Evolutionary conservation across 1,140 invertebrate species (phyloP), one percentile per base, ranked within the genome.

Genomic region (Idris sp.): DNA sequence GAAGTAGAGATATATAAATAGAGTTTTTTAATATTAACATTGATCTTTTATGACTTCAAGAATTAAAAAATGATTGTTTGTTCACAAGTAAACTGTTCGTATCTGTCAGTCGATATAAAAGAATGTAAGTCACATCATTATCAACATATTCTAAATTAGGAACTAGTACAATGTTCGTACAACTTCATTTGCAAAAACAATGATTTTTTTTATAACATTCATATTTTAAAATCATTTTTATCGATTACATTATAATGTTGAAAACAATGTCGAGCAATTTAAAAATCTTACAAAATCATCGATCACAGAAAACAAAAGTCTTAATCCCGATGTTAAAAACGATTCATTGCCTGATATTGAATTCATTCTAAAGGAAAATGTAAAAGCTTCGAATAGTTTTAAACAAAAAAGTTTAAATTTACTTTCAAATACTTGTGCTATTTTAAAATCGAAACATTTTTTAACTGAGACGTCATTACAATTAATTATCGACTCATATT

Each of bases 401-500:
- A 26, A 46, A 30, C 3, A 46, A 30, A 15, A 46, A 53, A 53
- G 18, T 26, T 25, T 53, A 26, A 1, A 53, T 53, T 19, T 53
- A 16, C 35, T 38, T 36, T 19, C 35, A 7, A 53, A 53, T 14
- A 10, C 40, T 2, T 53, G 40, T 38, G 49, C 49, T 15, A 38
- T 1, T n/a, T 26, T 36, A 53, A 36, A 53, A 25, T 33, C 49
- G 16, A 53, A 53, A 26, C 31, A 53, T 26, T 53, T 53, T 53
- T 1, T 53, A 14, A 40, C 49, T 26, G 33, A 53, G 26, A 26
- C 14, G 16, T 25, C 18, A 14, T 26, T 53, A 6, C 33, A 40
- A 36, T 38, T 38, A 2, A 13, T 53, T 16, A 38, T 53, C 11
- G 22, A 38, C 28, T 38, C 11, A 14, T 53, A 53, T 14, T 5